Evolutionary conservation across 2,888 invertebrate species (phyloP).

Genomic region (Himalopsyche kuldschensis): DNA sequence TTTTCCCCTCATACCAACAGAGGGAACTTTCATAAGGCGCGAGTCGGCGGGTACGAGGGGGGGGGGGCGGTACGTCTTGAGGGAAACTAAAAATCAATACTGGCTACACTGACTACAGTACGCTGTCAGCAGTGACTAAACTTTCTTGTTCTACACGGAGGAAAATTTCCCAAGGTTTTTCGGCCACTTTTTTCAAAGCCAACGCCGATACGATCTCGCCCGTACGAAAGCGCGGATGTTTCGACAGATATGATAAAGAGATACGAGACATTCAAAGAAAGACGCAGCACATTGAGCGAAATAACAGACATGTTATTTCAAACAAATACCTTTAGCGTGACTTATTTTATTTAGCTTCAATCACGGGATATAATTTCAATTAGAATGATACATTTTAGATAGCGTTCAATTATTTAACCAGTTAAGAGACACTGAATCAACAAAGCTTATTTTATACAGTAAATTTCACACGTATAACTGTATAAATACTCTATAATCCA

Average conservation of each 20-base stretch:
- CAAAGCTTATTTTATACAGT: too few species aligned
- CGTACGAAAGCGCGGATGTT: not conserved
- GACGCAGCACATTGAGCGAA: too few species aligned
- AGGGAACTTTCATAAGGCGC: not conserved
- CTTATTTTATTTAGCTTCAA: too few species aligned
- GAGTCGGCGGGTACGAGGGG: not conserved
- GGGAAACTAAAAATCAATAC: constrained; percentile 33
- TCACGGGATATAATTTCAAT: too few species aligned
- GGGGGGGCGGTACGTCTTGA: constrained; percentile 1
- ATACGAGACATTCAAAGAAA: not conserved
- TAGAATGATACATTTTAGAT: too few species aligned
- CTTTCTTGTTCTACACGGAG: not conserved
- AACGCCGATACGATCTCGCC: not conserved
- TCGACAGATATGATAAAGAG: not conserved
- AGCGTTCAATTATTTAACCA: too few species aligned
- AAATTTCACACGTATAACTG: too few species aligned
- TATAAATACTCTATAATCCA: too few species aligned
- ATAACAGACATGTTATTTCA: too few species aligned
- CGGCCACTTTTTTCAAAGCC: not conserved
- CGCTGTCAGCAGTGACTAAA: not conserved
- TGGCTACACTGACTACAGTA: not conserved
- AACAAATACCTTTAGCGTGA: too few species aligned
- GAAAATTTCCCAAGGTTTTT: not conserved
- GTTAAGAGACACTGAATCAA: too few species aligned
- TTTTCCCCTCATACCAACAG: not conserved